Percentiles rank a stretch among this genome's conserved stretches.
phyloP scores from a whole-genome alignment of 92 coral and sea anemone species.

The Pocillopora meandrina region DNA sequence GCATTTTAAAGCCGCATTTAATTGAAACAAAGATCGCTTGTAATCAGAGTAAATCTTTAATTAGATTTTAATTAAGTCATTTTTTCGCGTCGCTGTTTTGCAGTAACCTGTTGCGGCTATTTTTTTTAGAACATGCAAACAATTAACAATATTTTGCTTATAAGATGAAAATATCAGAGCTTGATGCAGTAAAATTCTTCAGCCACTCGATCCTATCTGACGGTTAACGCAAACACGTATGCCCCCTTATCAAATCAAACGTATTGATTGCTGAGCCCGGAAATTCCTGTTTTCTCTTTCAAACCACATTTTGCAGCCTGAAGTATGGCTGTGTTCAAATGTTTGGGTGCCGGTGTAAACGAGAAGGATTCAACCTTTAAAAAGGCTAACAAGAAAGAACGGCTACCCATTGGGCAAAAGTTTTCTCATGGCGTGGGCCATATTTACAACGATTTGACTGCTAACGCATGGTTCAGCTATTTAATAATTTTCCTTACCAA shows the following conservation, averaged over 20 bases:
- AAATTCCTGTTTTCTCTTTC: not conserved
- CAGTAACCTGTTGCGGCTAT: slow-evolving; percentile 31
- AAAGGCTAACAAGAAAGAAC: slow-evolving; percentile 23
- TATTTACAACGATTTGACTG: slow-evolving; percentile 71
- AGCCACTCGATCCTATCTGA: not conserved
- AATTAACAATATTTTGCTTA: not conserved
- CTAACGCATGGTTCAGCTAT: slow-evolving; percentile 86
- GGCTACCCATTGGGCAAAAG: slow-evolving; percentile 58
- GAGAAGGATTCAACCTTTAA: not conserved
- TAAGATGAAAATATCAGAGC: not conserved
- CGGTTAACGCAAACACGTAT: not conserved
- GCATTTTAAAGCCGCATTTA: no score
- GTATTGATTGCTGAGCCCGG: not conserved
- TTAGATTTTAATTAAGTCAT: not conserved
- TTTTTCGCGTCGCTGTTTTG: slow-evolving; percentile 6
- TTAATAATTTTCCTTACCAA: slow-evolving; percentile 75
- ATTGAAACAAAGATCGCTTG: slow-evolving; percentile 7
- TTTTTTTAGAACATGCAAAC: not conserved
- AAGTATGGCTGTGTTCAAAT: slow-evolving; percentile 15
- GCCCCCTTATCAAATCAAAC: not conserved
- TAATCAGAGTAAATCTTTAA: slow-evolving; percentile 38
- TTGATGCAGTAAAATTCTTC: not conserved
- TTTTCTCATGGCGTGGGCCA: slow-evolving; percentile 80
- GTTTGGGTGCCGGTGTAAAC: slow-evolving; percentile 7
- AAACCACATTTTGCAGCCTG: not conserved